A percentile compares a stretch with the other conserved stretches of the same genome.
phyloP scores from a whole-genome alignment of 2,888 invertebrate genomes.

The Camponotus fellah region DNA sequence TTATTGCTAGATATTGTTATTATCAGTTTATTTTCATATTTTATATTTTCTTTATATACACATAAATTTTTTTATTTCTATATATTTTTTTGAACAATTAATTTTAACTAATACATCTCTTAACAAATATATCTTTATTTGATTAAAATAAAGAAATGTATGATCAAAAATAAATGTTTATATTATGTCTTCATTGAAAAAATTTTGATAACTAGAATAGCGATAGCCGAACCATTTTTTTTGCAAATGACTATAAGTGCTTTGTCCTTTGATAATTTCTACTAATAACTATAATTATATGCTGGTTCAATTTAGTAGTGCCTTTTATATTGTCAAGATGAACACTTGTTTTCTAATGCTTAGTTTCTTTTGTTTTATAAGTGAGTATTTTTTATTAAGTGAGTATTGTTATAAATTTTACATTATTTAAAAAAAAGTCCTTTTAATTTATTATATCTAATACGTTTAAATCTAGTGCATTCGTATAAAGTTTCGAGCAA shows the following conservation, averaged over 20 bases:
- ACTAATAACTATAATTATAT: neutral
- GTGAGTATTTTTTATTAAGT: constrained; percentile 24
- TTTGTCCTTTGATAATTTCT: constrained; percentile 37
- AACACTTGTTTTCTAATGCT: neutral
- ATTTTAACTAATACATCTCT: too few relatives aligned
- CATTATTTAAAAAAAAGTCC: constrained; percentile 4
- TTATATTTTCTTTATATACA: too few relatives aligned
- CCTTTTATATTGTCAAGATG: neutral
- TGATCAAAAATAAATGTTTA: neutral
- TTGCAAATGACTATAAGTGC: constrained; percentile 5
- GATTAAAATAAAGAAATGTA: neutral
- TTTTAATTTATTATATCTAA: neutral
- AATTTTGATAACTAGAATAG: neutral
- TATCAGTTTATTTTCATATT: too few relatives aligned
- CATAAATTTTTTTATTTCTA: too few relatives aligned
- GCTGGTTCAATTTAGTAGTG: neutral
- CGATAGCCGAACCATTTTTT: neutral
- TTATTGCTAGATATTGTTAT: too few relatives aligned
- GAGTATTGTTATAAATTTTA: neutral
- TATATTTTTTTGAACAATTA: too few relatives aligned
- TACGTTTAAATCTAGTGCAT: neutral
- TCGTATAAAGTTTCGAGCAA: neutral
- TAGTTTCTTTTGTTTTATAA: neutral
- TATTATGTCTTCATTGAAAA: neutral
- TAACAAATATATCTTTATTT: neutral